Evolutionary conservation across 92 coral and sea anemone species (phyloP), one percentile per base, ranked within the genome.

Genomic region (Anthopleura xanthogrammica): DNA sequence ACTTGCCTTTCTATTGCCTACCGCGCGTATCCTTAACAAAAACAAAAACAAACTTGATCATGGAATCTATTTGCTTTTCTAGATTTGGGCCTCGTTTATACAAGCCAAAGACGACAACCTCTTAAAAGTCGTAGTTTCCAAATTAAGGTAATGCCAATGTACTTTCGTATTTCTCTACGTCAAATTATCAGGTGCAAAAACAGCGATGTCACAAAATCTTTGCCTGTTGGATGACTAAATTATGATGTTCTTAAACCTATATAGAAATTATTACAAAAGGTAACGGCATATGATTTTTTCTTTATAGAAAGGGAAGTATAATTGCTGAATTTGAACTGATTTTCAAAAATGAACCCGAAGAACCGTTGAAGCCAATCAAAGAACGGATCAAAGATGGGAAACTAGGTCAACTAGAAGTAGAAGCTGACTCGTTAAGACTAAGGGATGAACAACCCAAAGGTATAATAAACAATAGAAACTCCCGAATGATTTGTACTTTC

Each of bases 311-410:
- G 16, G 80, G 80, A 77, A 46, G 60, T 22, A 39, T 77, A 23
- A 77, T 77, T 23, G 80, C 80, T 11, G 80, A 77, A 77, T 77
- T 77, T 50, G 41, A 77, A 13, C 80, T 77, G 60, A 55, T 24
- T 50, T 77, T 77, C 40, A 77, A 77, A 77, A 77, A n/a, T 23
- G 80, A 77, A 2, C 41, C 60, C 16, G 56, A 52, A 22, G 80
- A 52, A 16, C 80, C 80, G 7, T 77, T 77, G n/a, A 20, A 77
- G n/a, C 60, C 41, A 52, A 23, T 77, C 60, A 77, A 29, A 23
- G 80, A 43, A n/a, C 29, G 60, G 7, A 77, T 52, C 20, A 43
- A 54, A 46, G 60, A 77, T 55, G 80, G 80, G 60, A 77, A 52
- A 52, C 46, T 77, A 13, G 80, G 80, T 19, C 22, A 77, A 1